Conservation (phyloP, 92 coral and sea anemone genomes). For the Pocillopora grandis region DNA sequence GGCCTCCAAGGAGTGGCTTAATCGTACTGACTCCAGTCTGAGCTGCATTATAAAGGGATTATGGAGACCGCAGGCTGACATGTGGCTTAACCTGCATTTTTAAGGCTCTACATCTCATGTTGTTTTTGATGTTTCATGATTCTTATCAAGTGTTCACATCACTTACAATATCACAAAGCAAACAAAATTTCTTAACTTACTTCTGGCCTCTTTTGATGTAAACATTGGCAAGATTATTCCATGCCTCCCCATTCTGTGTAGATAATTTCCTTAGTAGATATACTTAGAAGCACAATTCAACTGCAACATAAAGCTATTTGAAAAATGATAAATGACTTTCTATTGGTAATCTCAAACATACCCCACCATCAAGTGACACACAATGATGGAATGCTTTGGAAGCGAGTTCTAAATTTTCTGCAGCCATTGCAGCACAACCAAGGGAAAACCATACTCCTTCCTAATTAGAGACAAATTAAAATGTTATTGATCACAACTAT, state of each 20-base stretch:
- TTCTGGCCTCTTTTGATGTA: slow-evolving; percentile 79
- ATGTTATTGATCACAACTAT: no score
- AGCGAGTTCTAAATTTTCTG: slow-evolving; percentile 71
- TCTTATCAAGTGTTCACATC: no score
- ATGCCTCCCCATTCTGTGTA: slow-evolving; percentile 87
- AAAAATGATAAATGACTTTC: neutral
- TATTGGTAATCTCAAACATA: neutral
- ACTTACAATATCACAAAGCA: no score
- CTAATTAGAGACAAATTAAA: slow-evolving; percentile 28
- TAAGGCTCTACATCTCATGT: no score
- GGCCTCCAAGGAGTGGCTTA: no score
- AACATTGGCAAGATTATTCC: slow-evolving; percentile 92
- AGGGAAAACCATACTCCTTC: slow-evolving; percentile 96
- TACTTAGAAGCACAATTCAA: neutral
- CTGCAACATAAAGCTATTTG: neutral
- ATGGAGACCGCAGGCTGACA: no score
- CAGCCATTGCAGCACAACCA: slow-evolving; percentile 93
- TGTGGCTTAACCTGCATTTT: no score
- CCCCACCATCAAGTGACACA: slow-evolving; percentile 78
- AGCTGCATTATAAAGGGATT: no score
- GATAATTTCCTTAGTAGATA: neutral
- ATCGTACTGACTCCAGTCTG: no score
- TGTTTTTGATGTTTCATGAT: no score
- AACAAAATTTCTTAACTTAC: slow-evolving; percentile 46
- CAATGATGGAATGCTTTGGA: slow-evolving; percentile 92